Evolutionary conservation across 2,797 vertebrate genomes (phyloP), one percentile per base, ranked within the genome.

Genomic region (Prunella strophiata): DNA sequence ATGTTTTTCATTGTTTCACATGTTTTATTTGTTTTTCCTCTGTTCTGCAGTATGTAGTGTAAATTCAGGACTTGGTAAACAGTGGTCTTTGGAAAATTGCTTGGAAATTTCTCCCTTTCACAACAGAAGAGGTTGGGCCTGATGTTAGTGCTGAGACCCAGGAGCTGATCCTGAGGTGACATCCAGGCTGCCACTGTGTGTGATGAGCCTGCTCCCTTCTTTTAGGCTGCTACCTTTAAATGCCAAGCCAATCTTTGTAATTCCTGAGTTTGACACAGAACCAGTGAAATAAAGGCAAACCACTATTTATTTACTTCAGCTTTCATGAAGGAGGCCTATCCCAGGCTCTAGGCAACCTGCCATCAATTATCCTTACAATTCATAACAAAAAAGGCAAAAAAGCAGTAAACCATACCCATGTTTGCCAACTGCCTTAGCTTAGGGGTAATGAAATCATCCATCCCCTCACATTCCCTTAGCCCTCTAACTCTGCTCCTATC

Each of bases 331-430:
- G 52, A 90, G 55, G 76, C 59, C 76, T 95, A 26, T 78, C 70
- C 36, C 48, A 67, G 59, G 40, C 58, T 91, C 23, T 57, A 84
- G 89, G 96, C 88, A 86, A 26, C 38, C 48, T 84, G 92, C 85
- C 92, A 93, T 84, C 89, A 79, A 88, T 92, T 95, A 90, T 88
- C 42, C 76, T 55, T 74, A 71, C 52, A 72, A 70, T 71, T 95
- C 85, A 85, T 78, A 92, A 81, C 55, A 88, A 85, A 85, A 88
- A 74, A 71, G 76, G 55, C 58, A 85, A 82, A 94, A 91, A 83
- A 61, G 23, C 88, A 91, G 61, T 40, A 94, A 89, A 67, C 36
- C 30, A 22, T 77, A 40, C 59, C 57, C 47, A 30, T 0, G 0
- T 65, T 72, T 95, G 87, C 86, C 78, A 95, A 13, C 61, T 70